Percentiles rank a stretch among this genome's conserved stretches.
Conservation (phyloP, 2,888 invertebrate species). For the Acrobasis suavella region DNA sequence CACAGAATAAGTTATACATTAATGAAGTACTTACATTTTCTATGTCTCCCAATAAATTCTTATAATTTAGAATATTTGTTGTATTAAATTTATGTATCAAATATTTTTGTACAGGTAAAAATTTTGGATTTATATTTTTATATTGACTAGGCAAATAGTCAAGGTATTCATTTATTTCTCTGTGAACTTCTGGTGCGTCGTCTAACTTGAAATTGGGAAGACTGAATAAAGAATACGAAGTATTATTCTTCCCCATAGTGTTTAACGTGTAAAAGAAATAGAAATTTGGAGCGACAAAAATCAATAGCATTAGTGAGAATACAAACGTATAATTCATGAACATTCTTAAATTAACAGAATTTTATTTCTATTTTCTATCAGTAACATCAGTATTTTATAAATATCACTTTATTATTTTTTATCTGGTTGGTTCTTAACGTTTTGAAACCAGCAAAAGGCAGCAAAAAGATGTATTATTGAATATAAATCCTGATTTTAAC, state of each 20-base stretch:
- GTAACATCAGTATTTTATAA: too few species aligned
- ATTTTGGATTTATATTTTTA: slow-evolving; percentile 62
- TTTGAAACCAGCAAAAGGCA: too few species aligned
- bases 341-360: slow-evolving; percentile 43
- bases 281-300: slow-evolving; percentile 68
- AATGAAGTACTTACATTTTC: slow-evolving; percentile 55
- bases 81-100: slow-evolving; percentile 65
- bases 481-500: too few species aligned
- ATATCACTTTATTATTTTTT: too few species aligned
- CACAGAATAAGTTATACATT: too few species aligned
- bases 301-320: slow-evolving; percentile 66
- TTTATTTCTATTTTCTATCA: too few species aligned
- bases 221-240: slow-evolving; percentile 44
- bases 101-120: slow-evolving; percentile 49
- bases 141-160: slow-evolving; percentile 67
- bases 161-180: slow-evolving; percentile 66
- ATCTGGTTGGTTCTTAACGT: too few species aligned
- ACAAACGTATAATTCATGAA: slow-evolving; percentile 72
- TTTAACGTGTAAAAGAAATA: slow-evolving; percentile 72
- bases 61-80: slow-evolving; percentile 45
- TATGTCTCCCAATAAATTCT: slow-evolving; percentile 55
- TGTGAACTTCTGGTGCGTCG: slow-evolving; percentile 51
- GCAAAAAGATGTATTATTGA: too few species aligned
- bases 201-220: slow-evolving; percentile 50
- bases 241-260: slow-evolving; percentile 48